Evolutionary conservation across 2,113 vertebrate species (phyloP).

Genomic region (Stegostoma tigrinum): DNA sequence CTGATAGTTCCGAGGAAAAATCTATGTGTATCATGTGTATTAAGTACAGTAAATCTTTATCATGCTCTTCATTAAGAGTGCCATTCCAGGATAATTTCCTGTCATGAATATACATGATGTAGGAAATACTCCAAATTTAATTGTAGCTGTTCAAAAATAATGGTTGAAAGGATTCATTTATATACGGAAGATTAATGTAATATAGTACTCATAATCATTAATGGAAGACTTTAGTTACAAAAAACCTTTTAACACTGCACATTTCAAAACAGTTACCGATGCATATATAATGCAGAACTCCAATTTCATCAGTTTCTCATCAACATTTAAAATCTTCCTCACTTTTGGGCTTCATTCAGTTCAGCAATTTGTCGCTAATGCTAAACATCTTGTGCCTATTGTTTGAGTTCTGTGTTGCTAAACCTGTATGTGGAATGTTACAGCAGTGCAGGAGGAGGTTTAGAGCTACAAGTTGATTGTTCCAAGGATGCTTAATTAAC

Average conservation of each 20-base stretch:
- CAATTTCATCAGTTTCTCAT: neutral
- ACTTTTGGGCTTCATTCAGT: neutral
- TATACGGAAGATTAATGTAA: too few species aligned
- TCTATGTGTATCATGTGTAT: neutral
- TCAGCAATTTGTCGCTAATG: neutral
- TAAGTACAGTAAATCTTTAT: neutral
- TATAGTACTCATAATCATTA: too few species aligned
- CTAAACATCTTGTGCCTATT: neutral
- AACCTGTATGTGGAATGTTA: neutral
- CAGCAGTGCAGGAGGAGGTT: neutral
- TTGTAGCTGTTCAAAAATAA: neutral
- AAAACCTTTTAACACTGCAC: too few species aligned
- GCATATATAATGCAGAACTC: too few species aligned
- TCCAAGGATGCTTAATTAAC: neutral
- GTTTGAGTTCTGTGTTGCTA: neutral
- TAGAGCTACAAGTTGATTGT: neutral
- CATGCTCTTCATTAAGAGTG: neutral
- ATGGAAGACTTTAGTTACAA: too few species aligned
- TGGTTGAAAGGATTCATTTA: neutral
- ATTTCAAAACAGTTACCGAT: too few species aligned
- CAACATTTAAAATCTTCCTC: neutral
- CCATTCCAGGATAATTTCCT: neutral
- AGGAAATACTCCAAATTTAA: neutral
- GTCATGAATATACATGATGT: neutral
- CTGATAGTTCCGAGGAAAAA: neutral